phyloP scores from a whole-genome alignment of 2,888 invertebrate species.

The Euspilapteryx auroguttella region DNA sequence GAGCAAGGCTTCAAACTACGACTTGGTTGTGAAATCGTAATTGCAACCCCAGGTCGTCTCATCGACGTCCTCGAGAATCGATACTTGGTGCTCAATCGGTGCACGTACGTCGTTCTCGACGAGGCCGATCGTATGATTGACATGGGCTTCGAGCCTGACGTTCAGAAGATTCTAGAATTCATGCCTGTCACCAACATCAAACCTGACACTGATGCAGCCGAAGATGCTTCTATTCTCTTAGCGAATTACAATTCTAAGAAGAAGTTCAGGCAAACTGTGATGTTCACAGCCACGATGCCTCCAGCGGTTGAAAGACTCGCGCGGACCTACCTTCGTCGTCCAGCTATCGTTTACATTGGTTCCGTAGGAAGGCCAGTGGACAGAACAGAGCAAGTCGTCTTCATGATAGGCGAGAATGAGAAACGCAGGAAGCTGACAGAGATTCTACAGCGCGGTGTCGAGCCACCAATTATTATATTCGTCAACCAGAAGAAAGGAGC shows the following conservation, averaged over 20 bases:
- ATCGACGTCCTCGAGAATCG: conserved; percentile 98
- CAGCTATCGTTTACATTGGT: conserved; percentile 97
- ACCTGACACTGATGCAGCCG: conserved; percentile 97
- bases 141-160: conserved; percentile 99
- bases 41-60: conserved; percentile 98
- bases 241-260: conserved; percentile 95
- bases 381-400: conserved; percentile 95
- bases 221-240: conserved; percentile 87
- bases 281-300: conserved; percentile 99
- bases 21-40: conserved; percentile 98
- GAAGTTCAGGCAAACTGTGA: conserved; percentile 98
- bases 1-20: conserved; percentile 97
- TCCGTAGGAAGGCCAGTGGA: conserved; percentile 97
- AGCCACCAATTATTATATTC: conserved; percentile 98
- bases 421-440: conserved; percentile 96
- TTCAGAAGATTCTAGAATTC: conserved; percentile 95
- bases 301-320: conserved; percentile 96
- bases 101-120: conserved; percentile 95
- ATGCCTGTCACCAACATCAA: conserved; percentile 98
- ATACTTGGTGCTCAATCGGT: conserved; percentile 94
- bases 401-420: conserved; percentile 92
- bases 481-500: conserved; percentile 99
- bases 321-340: conserved; percentile 89
- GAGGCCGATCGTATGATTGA: conserved; percentile 99
- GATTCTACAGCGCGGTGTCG: conserved; percentile 83